Evolutionary conservation across 1,140 invertebrate species (phyloP).

Genomic region (Brachionus paranguensis): DNA sequence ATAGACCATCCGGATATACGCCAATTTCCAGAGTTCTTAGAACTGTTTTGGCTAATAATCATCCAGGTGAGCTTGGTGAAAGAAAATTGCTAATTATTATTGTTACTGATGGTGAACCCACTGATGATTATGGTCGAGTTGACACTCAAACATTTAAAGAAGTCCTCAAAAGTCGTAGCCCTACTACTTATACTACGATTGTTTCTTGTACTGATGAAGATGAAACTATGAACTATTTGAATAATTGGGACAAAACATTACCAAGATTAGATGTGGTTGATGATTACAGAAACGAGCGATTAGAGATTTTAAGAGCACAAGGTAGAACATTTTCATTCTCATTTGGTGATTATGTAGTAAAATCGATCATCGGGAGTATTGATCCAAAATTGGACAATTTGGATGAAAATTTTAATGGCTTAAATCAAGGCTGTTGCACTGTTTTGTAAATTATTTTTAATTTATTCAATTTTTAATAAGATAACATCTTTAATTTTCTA

Average conservation of each 20-base stretch:
- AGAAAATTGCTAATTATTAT: constrained; percentile 25
- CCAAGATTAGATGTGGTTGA: constrained; percentile 10
- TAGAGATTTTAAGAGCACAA: neutral
- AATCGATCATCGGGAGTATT: neutral
- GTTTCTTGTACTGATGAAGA: constrained; percentile 33
- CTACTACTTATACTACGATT: neutral
- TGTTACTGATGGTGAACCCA: constrained; percentile 17
- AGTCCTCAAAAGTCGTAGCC: neutral
- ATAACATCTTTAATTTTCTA: neutral
- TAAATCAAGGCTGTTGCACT: neutral
- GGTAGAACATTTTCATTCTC: neutral
- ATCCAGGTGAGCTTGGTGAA: neutral
- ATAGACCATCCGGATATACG: neutral
- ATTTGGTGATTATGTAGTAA: constrained; percentile 39
- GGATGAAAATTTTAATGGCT: neutral
- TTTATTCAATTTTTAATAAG: neutral
- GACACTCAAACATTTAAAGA: neutral
- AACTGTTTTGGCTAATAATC: neutral
- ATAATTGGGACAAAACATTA: constrained; percentile 23
- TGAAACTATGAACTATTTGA: constrained; percentile 19
- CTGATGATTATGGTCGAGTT: neutral
- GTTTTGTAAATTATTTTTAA: neutral
- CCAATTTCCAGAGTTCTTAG: neutral
- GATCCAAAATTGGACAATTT: neutral
- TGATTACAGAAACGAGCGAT: neutral